phyloP scores from a whole-genome alignment of 2,797 vertebrate species.

The Cryptoblepharus egeriae region DNA sequence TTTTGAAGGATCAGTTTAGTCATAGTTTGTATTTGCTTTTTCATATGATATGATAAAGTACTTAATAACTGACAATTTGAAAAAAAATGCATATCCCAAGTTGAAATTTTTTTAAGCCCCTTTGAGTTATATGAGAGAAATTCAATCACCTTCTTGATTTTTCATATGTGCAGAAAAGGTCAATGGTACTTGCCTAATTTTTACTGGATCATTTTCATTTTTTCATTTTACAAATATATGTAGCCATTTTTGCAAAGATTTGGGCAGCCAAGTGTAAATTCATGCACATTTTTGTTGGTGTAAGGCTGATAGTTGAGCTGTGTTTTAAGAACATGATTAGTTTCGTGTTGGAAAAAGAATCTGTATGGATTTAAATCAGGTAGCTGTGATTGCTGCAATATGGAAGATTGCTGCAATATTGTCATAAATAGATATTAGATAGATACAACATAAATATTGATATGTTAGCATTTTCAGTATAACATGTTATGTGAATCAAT shows the following conservation, averaged over 20 bases:
- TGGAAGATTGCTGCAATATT: not conserved
- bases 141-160: not conserved
- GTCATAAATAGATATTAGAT: not conserved
- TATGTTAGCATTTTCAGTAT: not conserved
- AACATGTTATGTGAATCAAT: not conserved
- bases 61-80: not conserved
- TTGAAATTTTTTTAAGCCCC: not conserved
- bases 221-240: conserved; percentile 2
- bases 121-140: not conserved
- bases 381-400: not conserved
- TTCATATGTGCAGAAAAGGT: not conserved
- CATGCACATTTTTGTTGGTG: not conserved
- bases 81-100: not conserved
- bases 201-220: not conserved
- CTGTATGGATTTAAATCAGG: not conserved
- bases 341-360: not conserved
- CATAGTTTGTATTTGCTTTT: not conserved
- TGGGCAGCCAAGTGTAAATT: not conserved
- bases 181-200: not conserved
- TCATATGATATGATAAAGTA: not conserved
- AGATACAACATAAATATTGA: not conserved
- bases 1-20: not conserved
- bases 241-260: not conserved
- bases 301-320: not conserved
- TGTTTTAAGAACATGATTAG: not conserved